Conservation (phyloP, 2,113 vertebrate genomes). For the Uria aalge region DNA sequence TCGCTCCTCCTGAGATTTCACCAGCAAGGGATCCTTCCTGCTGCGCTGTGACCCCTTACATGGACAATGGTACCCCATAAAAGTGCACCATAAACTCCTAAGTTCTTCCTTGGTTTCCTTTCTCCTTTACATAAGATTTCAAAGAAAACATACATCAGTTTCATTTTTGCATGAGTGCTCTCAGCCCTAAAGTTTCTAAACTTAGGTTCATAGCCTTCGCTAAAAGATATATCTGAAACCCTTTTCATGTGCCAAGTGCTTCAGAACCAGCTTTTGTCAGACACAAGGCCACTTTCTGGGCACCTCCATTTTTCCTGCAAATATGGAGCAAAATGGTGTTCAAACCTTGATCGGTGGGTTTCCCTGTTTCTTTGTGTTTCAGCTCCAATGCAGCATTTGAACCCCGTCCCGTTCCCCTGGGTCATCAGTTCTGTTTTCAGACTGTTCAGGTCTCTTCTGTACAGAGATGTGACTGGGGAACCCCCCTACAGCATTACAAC, state of each 20-base stretch:
- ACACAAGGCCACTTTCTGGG: neutral
- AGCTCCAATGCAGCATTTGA: neutral
- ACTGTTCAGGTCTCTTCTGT: rapidly evolving
- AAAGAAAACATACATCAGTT: neutral
- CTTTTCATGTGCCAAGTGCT: neutral
- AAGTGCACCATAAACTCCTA: neutral
- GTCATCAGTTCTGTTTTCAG: neutral
- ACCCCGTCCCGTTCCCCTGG: neutral
- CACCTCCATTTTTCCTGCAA: neutral
- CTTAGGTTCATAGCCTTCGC: neutral
- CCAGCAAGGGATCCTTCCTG: neutral
- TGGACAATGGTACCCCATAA: neutral
- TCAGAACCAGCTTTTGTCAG: neutral
- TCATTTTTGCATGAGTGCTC: neutral
- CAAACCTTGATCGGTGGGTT: neutral
- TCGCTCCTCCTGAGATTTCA: neutral
- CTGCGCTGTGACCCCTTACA: neutral
- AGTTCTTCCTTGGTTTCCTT: neutral
- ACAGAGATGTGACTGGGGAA: neutral
- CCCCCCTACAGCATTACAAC: neutral
- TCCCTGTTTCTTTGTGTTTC: neutral
- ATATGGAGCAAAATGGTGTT: neutral
- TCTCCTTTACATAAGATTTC: neutral
- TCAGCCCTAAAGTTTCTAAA: neutral
- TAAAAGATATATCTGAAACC: neutral